These are phyloP conservation scores for Agapostemon virescens DNA, from an alignment of 2,888 invertebrate genomes.

Conservation along the genomic window DNA sequence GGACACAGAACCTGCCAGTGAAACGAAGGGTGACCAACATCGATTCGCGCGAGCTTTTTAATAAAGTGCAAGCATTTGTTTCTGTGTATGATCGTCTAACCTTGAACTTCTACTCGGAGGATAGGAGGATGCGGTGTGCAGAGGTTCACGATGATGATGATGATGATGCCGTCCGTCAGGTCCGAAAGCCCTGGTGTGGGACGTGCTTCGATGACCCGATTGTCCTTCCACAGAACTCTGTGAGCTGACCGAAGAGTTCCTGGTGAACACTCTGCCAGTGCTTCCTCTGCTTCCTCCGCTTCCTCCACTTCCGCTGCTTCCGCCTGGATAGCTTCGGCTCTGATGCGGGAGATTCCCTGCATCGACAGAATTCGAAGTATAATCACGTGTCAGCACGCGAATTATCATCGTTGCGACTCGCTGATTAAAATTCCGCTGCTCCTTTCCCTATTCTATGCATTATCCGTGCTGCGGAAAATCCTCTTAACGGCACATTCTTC, in stretches of 20 bases:
- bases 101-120: constrained; percentile 76
- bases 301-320: constrained; percentile 51
- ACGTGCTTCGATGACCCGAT: constrained; percentile 89
- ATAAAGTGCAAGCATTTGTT: not conserved
- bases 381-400: not conserved
- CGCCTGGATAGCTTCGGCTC: constrained; percentile 84
- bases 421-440: not conserved
- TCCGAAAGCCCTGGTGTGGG: constrained; percentile 91
- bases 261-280: constrained; percentile 80
- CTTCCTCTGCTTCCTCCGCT: constrained; percentile 35
- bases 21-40: not conserved
- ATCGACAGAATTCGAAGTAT: constrained; percentile 23
- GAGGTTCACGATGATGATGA: constrained; percentile 69
- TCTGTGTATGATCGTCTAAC: constrained; percentile 50
- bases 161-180: constrained; percentile 86
- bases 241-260: constrained; percentile 91
- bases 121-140: constrained; percentile 76
- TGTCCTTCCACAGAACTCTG: constrained; percentile 89
- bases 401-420: not conserved
- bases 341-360: constrained; percentile 82
- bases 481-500: no score
- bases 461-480: no score
- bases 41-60: not conserved
- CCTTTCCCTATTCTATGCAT: no score
- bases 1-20: not conserved